Base-by-base conservation (phyloP, 1,140 invertebrate genomes). In the Spodoptera litura region DNA sequence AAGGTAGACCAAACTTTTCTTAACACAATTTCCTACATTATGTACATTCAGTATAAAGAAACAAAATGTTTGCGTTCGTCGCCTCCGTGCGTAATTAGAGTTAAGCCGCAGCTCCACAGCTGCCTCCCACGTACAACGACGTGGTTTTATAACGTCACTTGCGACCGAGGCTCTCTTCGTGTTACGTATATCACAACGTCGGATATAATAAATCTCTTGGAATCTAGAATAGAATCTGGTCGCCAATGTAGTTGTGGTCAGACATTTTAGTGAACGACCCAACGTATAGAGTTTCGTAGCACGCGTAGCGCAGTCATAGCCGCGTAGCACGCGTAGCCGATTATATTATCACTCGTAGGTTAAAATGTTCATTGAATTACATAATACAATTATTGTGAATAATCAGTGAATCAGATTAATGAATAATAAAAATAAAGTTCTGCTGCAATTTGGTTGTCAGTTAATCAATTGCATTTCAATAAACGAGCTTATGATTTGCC, bases 381-480 rank as follows among this genome's bases (percentile, higher is more conserved):
- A 64, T 49, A 64, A 64, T 64, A 20, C 15, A 15, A 64, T 64
- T 13, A 62, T 38, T 11, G 13, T 1, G 61, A 20, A 49, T 44
- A 15, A 64, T 20, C n/a, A 44, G 35, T 49, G 31, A 4, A 64
- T 35, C n/a, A 9, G 61, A 25, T 38, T 64, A 49, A 49, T 64
- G 10, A 62, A 9, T 11, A 64, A 44, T 64, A 15, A 64, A 64
- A 64, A 35, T 64, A 64, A 64, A 10, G 38, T 64, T 64, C 44
- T n/a, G 20, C 44, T 49, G 44, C 38, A 25, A 61, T 68, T 49
- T 12, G 10, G 10, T 12, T 13, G 25, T 53, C 20, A 68, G 51
- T 68, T 68, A 68, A 52, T 66, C 44, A 51, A 66, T 55, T 15
- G 38, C 52, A 55, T 68, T 68, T 68, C 51, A 52, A 68, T 68